A percentile compares a stretch with the other conserved stretches of the same genome.
phyloP scores from a whole-genome alignment of 2,113 vertebrate species.

The Prunella himalayana region DNA sequence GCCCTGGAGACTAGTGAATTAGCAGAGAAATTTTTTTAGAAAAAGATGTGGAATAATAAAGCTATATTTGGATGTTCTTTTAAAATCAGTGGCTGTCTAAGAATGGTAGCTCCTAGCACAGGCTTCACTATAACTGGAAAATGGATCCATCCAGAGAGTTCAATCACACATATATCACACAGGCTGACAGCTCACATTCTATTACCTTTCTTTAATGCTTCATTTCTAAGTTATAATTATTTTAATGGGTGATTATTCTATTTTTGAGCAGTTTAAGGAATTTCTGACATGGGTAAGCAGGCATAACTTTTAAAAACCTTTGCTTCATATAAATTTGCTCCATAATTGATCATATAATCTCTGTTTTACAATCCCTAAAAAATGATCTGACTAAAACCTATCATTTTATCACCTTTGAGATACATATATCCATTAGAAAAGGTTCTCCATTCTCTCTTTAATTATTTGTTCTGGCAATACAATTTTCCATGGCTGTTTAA shows the following conservation, averaged over 20 bases:
- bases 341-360: neutral
- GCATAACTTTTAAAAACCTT: neutral
- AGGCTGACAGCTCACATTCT: neutral
- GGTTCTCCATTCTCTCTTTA: neutral
- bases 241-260: neutral
- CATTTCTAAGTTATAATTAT: conserved; percentile 27
- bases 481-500: neutral
- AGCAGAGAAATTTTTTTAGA: neutral
- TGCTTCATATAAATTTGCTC: neutral
- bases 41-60: neutral
- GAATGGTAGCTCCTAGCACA: neutral
- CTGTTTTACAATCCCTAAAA: neutral
- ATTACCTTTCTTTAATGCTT: neutral
- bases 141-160: neutral
- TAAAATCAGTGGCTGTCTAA: neutral
- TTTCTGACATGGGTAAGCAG: neutral
- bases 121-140: neutral
- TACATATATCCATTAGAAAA: neutral
- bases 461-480: conserved; percentile 40
- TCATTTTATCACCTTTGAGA: neutral
- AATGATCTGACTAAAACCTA: neutral
- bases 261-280: neutral
- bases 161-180: neutral
- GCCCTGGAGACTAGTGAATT: neutral
- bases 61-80: conserved; percentile 22